phyloP scores from a whole-genome alignment of 2,113 vertebrate species.

The Perognathus longimembris region DNA sequence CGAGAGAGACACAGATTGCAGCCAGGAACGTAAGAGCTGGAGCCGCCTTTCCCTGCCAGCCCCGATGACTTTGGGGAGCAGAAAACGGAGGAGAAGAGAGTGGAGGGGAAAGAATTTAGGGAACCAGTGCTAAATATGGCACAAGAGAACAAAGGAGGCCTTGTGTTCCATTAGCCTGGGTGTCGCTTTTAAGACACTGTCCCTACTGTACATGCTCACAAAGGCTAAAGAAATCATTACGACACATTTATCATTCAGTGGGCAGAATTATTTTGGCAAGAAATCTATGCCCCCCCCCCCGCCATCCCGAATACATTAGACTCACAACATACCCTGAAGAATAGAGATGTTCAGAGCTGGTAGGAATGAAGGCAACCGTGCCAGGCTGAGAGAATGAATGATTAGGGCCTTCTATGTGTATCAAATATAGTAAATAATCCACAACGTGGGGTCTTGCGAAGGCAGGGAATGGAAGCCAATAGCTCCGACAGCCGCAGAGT shows the following conservation, averaged over 20 bases:
- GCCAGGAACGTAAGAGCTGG: slow-evolving; percentile 47
- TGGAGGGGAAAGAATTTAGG: slow-evolving; percentile 37
- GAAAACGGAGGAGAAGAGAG: slow-evolving; percentile 33
- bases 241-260: slow-evolving; percentile 73
- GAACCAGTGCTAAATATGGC: slow-evolving; percentile 63
- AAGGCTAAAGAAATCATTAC: slow-evolving; percentile 74
- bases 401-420: slow-evolving; percentile 5
- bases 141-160: slow-evolving; percentile 67
- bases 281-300: slow-evolving; percentile 11
- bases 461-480: not conserved
- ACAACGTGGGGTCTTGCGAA: slow-evolving; percentile 47
- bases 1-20: not conserved
- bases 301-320: slow-evolving; percentile 77
- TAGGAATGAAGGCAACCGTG: not conserved
- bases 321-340: slow-evolving; percentile 27
- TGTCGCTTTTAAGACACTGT: slow-evolving; percentile 59
- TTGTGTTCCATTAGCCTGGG: slow-evolving; percentile 57
- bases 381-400: slow-evolving; percentile 24
- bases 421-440: slow-evolving; percentile 58
- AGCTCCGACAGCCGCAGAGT: not conserved
- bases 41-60: not conserved
- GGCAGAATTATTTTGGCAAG: slow-evolving; percentile 80
- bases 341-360: slow-evolving; percentile 29
- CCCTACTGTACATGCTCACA: slow-evolving; percentile 71
- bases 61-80: not conserved